Base-by-base conservation (phyloP, 2,888 invertebrate species). In the Anorthoa munda region DNA sequence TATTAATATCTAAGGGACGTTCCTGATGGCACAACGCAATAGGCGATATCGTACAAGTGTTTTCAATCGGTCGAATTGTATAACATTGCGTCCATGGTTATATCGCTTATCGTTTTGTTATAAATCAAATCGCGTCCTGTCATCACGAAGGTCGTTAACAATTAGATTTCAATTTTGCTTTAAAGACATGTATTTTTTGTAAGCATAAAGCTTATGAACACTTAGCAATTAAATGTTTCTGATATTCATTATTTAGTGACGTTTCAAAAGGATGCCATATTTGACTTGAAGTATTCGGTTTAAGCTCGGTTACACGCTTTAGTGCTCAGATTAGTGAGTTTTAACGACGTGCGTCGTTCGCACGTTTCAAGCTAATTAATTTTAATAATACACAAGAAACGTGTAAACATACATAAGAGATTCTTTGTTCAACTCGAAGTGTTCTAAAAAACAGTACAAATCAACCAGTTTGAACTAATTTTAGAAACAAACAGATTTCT, bases 401-500 rank as follows among this genome's bases (percentile, higher is more conserved):
- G 13, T 58, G 23, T 58, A 26, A 56, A 66, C 23, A 2, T 53
- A 48, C 5, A 31, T 39, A 18, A 21, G 64, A 82, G 68, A 78
- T 78, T 82, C 59, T 31, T 26, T 18, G 56, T 51, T 50, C 45
- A 39, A 31, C 39, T 56, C 21, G 39, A 39, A 66, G 21, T 61
- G 21, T 58, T 70, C 23, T 26, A 58, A 80, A 66, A 69, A 51
- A 68, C 46, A 55, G 61, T 59, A 61, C 61, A 72, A 73, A 60
- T 46, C 0, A 59, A 59, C 48, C 69, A 72, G 72, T 73, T 82
- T 75, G 80, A 72, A 82, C 82, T 66, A 61, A 69, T 66, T 50
- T 48, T 74, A 77, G 60, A 74, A 60, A 65, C 76, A 81, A 75
- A 84, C 85, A n/a, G 66, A 60, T 63, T 18, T 13, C 66, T 51